Percentiles rank a stretch among this genome's conserved stretches.
Evolutionary conservation across 2,888 invertebrate species (phyloP).

Genomic region (Chrysopilus asiliformis): DNA sequence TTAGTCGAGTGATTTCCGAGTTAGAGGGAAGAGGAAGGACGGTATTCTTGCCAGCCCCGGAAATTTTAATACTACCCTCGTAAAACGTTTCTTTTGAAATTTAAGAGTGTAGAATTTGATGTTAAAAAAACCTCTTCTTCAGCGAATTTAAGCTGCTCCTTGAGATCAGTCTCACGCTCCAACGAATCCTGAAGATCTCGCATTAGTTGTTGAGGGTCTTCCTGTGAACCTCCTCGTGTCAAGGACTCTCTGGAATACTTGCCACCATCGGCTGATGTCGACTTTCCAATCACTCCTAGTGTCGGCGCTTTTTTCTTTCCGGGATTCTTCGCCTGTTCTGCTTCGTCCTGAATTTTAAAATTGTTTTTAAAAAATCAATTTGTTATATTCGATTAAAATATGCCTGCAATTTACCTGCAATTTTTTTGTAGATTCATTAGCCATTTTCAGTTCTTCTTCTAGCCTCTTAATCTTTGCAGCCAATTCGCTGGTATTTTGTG

Average conservation of each 20-base stretch:
- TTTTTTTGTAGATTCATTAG: slow-evolving; percentile 57
- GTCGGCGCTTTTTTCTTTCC: slow-evolving; percentile 45
- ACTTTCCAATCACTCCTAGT: slow-evolving; percentile 42
- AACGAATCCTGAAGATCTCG: slow-evolving; percentile 82
- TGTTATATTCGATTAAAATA: background rate
- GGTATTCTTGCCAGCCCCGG: too few species aligned
- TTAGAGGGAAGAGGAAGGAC: too few species aligned
- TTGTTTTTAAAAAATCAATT: background rate
- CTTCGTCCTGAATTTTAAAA: slow-evolving; percentile 22
- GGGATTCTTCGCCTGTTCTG: slow-evolving; percentile 27
- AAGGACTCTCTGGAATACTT: slow-evolving; percentile 61
- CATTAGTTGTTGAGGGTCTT: slow-evolving; percentile 66
- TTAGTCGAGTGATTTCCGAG: too few species aligned
- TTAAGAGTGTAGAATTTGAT: too few species aligned
- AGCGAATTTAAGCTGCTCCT: slow-evolving; percentile 82
- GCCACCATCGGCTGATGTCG: slow-evolving; percentile 47
- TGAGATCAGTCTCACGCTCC: slow-evolving; percentile 84
- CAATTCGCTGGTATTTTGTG: slow-evolving; percentile 46
- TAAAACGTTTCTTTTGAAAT: too few species aligned
- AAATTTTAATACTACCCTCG: too few species aligned
- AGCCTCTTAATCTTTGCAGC: slow-evolving; percentile 60
- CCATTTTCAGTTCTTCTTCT: slow-evolving; percentile 72
- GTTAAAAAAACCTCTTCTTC: slow-evolving; percentile 65
- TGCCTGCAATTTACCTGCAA: slow-evolving; percentile 42
- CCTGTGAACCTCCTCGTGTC: slow-evolving; percentile 65